Evolutionary conservation across 2,888 invertebrate genomes (phyloP).

Genomic region (Aphidoletes aphidimyza): DNA sequence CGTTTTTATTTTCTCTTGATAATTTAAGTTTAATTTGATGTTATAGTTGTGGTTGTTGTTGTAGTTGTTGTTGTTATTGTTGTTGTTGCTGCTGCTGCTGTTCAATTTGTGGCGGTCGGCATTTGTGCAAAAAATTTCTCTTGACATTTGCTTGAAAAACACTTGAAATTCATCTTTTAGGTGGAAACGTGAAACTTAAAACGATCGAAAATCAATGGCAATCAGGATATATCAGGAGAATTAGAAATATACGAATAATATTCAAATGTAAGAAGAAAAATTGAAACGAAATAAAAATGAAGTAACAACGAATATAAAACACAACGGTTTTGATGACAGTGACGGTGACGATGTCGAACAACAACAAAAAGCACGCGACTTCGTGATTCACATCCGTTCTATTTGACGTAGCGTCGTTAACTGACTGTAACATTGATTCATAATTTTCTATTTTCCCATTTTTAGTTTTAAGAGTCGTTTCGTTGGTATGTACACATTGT

Average conservation of each 20-base stretch:
- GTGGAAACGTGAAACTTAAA: no score
- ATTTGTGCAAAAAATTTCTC: no score
- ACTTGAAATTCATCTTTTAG: no score
- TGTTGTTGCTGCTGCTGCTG: no score
- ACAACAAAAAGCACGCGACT: constrained; percentile 35
- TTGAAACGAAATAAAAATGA: neutral
- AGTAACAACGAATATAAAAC: neutral
- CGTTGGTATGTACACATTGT: constrained; percentile 11
- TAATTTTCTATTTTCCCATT: constrained; percentile 55
- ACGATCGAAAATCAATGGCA: no score
- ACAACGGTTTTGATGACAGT: constrained; percentile 25
- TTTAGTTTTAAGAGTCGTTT: constrained; percentile 9
- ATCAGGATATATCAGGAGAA: neutral
- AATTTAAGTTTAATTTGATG: neutral
- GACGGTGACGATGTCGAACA: constrained; percentile 15
- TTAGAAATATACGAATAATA: neutral
- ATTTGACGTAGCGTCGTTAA: constrained; percentile 59
- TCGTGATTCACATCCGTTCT: constrained; percentile 58
- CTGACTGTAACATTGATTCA: constrained; percentile 57
- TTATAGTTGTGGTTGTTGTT: neutral
- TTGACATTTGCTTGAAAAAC: neutral
- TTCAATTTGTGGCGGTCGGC: no score
- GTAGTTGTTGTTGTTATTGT: no score
- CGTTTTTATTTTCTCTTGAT: neutral
- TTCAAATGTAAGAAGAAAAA: neutral